Conservation (phyloP, 35 echinoderm and acorn worm species). For the Heliocidaris erythrogramma region DNA sequence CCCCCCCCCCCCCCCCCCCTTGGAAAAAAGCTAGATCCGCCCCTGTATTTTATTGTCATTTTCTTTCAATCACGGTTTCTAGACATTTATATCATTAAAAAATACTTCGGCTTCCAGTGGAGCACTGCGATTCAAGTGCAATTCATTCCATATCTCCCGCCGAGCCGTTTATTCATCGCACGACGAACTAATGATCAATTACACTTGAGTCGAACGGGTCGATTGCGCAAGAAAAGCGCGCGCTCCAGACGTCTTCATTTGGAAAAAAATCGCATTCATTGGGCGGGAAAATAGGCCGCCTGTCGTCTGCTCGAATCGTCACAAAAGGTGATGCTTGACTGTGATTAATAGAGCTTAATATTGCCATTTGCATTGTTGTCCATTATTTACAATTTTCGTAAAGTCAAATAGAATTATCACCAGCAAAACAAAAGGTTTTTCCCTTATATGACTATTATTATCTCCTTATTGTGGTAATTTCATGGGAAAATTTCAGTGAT, state of each 20-base stretch:
- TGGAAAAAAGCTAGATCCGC: no score
- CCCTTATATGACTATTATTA: no score
- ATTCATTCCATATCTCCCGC: not conserved
- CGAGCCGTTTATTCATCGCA: not conserved
- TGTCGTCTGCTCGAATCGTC: not conserved
- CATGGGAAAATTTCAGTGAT: no score
- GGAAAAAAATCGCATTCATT: not conserved
- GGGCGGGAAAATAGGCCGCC: not conserved
- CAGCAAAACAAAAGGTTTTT: not conserved
- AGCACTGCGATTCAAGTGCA: not conserved
- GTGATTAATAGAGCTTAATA: not conserved
- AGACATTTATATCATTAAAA: not conserved
- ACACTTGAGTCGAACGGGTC: not conserved
- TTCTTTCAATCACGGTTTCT: not conserved
- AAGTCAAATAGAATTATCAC: not conserved
- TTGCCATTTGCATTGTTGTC: not conserved
- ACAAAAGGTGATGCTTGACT: not conserved
- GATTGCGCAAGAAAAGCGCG: slow-evolving; percentile 5
- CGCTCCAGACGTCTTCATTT: not conserved
- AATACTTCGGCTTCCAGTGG: not conserved
- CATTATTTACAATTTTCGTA: not conserved
- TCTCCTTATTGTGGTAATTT: no score
- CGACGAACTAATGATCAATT: slow-evolving; percentile 4
- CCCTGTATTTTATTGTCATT: no score
- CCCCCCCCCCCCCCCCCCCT: no score